Evolutionary conservation across 1,140 invertebrate genomes (phyloP), one percentile per base, ranked within the genome.

Genomic region (Zaprionus taronus): DNA sequence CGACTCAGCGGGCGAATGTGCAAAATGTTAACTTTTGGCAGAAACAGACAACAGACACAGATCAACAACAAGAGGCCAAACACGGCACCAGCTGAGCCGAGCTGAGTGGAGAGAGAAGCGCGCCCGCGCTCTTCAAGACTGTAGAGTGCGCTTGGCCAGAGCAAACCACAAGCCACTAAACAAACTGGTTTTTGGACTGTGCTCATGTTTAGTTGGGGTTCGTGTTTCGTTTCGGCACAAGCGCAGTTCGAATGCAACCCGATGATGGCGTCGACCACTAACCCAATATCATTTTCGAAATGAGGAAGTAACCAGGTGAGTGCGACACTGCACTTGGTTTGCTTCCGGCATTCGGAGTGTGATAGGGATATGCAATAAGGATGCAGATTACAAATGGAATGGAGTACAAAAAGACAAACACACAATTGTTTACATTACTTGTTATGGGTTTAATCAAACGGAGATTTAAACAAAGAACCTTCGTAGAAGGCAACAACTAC

Each of bases 401-500:
- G 22, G 17, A 31, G 15, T 7, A 71, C 51, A 44, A 17, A 41
- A 56, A 49, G n/a, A 31, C 44, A 49, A 26, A 38, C 17, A 81
- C 62, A 66, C 66, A 64, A 20, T 24, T 68, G 49, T 58, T 51
- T 89, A 81, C 74, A 22, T 81, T 68, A 79, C 84, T 87, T 87
- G 84, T 87, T 87, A 87, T 87, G 58, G 81, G 62, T 84, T 87
- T 87, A 87, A 87, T 87, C 86, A 87, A 49, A 74, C 55, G 84
- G 85, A 84, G 84, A 87, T 87, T 87, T 87, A 87, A 87, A 90
- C 78, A 84, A 73, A 80, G 67, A 80, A 75, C 83, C 72, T 87
- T 83, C 74, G 38, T 26, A 68, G 51, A 79, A 83, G 78, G 62
- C 63, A 72, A 61, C 57, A 73, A 70, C 36, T 83, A 60, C 81